Evolutionary conservation across 2,113 vertebrate species (phyloP).

Genomic region (Callocephalon fimbriatum): DNA sequence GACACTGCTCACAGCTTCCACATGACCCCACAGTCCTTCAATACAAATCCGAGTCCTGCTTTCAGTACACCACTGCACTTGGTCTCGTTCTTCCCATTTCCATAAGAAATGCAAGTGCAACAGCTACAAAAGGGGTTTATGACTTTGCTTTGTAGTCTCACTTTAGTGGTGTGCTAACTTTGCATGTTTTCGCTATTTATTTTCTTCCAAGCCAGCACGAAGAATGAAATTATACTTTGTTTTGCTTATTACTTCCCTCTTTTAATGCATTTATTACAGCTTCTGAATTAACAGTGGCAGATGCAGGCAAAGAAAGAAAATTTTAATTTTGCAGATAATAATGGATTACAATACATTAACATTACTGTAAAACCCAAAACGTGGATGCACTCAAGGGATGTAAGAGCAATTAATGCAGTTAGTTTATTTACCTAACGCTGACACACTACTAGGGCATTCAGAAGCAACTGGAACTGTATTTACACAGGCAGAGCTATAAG

Average conservation of each 20-base stretch:
- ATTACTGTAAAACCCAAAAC: slow-evolving; percentile 39
- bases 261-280: slow-evolving; percentile 56
- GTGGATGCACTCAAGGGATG: slow-evolving; percentile 44
- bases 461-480: slow-evolving; percentile 19
- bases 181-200: not conserved
- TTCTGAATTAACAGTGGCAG: slow-evolving; percentile 54
- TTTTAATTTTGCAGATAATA: slow-evolving; percentile 64
- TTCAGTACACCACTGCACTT: not conserved
- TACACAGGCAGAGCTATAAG: not conserved
- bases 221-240: slow-evolving; percentile 22
- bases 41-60: not conserved
- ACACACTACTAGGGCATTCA: not conserved
- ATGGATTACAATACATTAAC: slow-evolving; percentile 52
- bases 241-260: slow-evolving; percentile 52
- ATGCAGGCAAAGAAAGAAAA: slow-evolving; percentile 41
- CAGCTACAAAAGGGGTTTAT: not conserved
- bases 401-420: slow-evolving; percentile 43
- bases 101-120: not conserved
- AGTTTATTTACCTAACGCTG: slow-evolving; percentile 59
- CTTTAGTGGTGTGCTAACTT: not conserved
- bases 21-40: accelerated
- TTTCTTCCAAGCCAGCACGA: slow-evolving; percentile 29
- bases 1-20: not conserved
- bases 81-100: not conserved
- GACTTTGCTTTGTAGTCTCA: not conserved